Percentiles rank a stretch among this genome's conserved stretches.
phyloP scores from a whole-genome alignment of 2,797 vertebrate species.

The Acanthiza pusilla region DNA sequence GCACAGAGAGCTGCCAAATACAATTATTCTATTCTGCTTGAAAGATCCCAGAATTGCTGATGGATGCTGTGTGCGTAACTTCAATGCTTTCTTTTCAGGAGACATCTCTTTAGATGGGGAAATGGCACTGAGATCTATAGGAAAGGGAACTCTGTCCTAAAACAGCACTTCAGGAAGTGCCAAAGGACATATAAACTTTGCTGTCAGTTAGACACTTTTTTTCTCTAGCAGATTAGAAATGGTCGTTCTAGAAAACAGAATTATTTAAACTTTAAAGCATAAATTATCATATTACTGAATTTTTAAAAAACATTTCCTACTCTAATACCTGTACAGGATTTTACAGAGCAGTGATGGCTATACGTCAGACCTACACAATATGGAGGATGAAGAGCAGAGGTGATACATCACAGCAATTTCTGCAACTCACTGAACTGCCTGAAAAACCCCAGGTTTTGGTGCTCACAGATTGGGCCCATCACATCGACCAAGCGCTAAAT shows the following conservation, averaged over 20 bases:
- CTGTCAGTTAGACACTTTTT: neutral
- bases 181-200: neutral
- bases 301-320: neutral
- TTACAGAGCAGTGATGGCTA: neutral
- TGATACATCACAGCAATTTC: neutral
- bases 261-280: neutral
- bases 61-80: neutral
- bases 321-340: neutral
- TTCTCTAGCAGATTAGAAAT: neutral
- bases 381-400: neutral
- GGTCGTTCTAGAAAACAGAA: neutral
- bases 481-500: neutral
- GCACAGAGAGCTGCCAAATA: neutral
- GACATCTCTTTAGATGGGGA: neutral
- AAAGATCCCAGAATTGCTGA: neutral
- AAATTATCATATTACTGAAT: neutral
- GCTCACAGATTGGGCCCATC: neutral
- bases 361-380: neutral
- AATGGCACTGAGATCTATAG: neutral
- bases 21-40: neutral
- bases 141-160: neutral
- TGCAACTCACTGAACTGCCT: neutral
- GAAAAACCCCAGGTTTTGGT: neutral
- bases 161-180: neutral
- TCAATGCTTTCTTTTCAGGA: neutral